phyloP scores from a whole-genome alignment of 2,113 vertebrate species.

The Bos indicus region DNA sequence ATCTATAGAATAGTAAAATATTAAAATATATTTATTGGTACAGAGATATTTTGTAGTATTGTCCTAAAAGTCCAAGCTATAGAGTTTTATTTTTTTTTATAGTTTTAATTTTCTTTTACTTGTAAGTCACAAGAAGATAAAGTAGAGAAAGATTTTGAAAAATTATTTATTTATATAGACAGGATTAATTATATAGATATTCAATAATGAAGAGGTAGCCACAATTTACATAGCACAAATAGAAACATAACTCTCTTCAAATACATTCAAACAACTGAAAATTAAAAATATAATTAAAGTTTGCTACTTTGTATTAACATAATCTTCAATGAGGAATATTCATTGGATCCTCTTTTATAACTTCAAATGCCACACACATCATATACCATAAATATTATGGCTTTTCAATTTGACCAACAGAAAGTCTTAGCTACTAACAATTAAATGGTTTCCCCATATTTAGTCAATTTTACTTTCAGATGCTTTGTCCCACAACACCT shows the following conservation, averaged over 20 bases:
- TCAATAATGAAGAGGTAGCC: background rate
- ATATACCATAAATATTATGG: slow-evolving; percentile 31
- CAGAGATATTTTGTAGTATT: background rate
- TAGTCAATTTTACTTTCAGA: slow-evolving; percentile 6
- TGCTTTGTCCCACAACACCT: slow-evolving; percentile 15
- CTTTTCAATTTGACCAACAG: slow-evolving; percentile 16
- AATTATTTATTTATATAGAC: background rate
- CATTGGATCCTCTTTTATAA: background rate
- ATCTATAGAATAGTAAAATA: background rate
- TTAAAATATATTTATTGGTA: background rate
- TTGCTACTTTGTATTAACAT: background rate
- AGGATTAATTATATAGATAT: background rate
- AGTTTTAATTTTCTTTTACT: background rate
- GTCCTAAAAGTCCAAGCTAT: background rate
- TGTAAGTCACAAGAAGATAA: background rate
- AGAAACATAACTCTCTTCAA: background rate
- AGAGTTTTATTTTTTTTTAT: background rate
- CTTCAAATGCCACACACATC: background rate
- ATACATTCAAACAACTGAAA: background rate
- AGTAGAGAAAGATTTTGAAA: background rate
- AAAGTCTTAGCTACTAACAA: slow-evolving; percentile 31
- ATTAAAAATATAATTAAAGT: background rate
- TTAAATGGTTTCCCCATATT: background rate
- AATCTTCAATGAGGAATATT: background rate
- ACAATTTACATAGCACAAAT: background rate